These are phyloP conservation scores for Bubo bubo DNA, from an alignment of 2,113 vertebrate genomes.

Conservation along the genomic window DNA sequence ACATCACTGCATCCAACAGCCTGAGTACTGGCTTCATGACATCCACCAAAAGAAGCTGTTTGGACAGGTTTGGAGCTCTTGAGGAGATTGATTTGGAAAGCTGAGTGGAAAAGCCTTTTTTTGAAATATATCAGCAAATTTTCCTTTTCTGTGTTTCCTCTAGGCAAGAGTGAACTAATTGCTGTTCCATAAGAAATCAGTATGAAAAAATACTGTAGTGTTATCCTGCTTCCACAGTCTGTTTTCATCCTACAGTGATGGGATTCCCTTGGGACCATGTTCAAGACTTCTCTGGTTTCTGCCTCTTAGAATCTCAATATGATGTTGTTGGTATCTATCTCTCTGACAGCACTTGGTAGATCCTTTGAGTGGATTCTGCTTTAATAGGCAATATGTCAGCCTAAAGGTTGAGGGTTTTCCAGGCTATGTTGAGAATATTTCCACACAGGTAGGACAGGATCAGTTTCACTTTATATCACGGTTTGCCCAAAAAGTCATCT, in stretches of 20 bases:
- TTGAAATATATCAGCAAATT: not conserved
- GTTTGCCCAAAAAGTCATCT: not conserved
- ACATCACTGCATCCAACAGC: not conserved
- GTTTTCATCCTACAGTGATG: not conserved
- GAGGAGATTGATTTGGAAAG: slow-evolving; percentile 25
- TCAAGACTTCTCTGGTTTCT: not conserved
- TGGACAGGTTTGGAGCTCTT: not conserved
- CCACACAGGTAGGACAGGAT: not conserved
- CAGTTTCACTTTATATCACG: not conserved
- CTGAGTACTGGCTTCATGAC: not conserved
- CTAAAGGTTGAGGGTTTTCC: not conserved
- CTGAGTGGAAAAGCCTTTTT: slow-evolving; percentile 17
- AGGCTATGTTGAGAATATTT: not conserved
- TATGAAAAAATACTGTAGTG: not conserved
- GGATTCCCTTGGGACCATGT: not conserved
- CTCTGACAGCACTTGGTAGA: not conserved
- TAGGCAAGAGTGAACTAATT: not conserved
- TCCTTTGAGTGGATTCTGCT: not conserved
- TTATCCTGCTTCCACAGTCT: not conserved
- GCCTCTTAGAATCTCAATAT: not conserved
- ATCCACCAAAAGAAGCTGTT: not conserved
- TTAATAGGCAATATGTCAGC: not conserved
- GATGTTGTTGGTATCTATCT: not conserved
- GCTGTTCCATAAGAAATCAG: not conserved
- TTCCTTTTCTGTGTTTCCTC: not conserved